A percentile compares a stretch with the other conserved stretches of the same genome.
phyloP scores from a whole-genome alignment of 1,140 invertebrate genomes.

The Drosophila sucinea region DNA sequence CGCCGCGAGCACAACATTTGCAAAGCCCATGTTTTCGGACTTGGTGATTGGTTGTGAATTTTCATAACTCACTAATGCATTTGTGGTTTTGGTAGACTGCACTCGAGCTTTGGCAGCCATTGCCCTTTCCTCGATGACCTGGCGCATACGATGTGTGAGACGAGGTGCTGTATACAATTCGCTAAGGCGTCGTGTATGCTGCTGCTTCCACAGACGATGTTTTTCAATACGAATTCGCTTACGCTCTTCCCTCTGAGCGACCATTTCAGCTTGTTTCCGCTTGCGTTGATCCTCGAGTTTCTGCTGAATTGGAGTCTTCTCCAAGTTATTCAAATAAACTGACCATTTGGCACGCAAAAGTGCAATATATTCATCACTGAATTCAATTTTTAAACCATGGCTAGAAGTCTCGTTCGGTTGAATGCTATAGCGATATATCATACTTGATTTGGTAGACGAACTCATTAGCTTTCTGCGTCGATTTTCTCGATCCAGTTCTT shows the following conservation, averaged over 20 bases:
- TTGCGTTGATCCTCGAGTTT: not conserved
- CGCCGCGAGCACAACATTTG: not conserved
- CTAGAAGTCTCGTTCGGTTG: too few species aligned
- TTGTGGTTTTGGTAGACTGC: not conserved
- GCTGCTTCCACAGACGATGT: not conserved
- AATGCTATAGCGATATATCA: too few species aligned
- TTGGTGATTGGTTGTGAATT: not conserved
- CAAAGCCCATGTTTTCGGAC: not conserved
- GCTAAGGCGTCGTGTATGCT: not conserved
- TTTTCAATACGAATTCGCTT: not conserved
- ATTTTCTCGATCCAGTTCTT: not conserved
- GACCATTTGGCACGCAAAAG: not conserved
- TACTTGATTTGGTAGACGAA: not conserved
- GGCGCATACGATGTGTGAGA: conserved; percentile 18
- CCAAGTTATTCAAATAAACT: not conserved
- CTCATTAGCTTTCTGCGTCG: not conserved
- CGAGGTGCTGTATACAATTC: conserved; percentile 1
- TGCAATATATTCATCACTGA: not conserved
- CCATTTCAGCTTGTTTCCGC: not conserved
- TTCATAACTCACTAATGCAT: not conserved
- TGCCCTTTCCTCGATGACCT: conserved; percentile 6
- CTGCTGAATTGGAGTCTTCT: not conserved
- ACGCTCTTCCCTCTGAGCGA: not conserved
- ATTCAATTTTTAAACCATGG: not conserved
- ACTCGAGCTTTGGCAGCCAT: not conserved